Base-by-base conservation (phyloP, 2,113 vertebrate genomes). In the Lamprotornis superbus region DNA sequence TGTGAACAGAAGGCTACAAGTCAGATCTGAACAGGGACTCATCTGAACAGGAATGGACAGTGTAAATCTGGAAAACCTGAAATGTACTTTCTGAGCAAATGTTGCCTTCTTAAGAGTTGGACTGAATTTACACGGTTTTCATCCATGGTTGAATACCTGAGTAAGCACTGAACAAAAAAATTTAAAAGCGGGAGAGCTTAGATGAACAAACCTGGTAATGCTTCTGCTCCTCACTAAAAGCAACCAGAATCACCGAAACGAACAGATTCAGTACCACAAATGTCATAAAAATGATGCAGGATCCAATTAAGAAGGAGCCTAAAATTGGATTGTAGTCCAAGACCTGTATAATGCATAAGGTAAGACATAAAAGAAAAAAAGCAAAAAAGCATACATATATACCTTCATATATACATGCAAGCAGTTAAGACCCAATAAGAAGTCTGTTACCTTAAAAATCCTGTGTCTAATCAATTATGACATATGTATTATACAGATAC, bases 261-360 rank as follows among this genome's bases (percentile, higher is more conserved):
- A 99, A 99, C 49, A 99, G 98, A 97, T 99, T 99, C 89, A 99
- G 95, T 53, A 99, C 99, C 90, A 99, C 99, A 93, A 99, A 99
- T 5, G 99, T 99, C 99, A 99, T 99, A 90, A 99, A 99, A 93
- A 99, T 95, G 9, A 99, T 99, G 96, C 99, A 99, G 87, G 99
- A 99, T 73, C 99, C 99, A 75, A 99, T 98, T 83, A 99, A 97
- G 95, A 99, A 98, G 37, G 98, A 99, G 57, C 99, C 99, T 25
- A 99, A 98, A 49, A 99, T 55, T 24, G 99, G 99, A 93, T 98
- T 99, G 81, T 98, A 98, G 96, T 99, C 98, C 97, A 99, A 96
- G 94, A 99, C 98, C 99, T 99, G 95, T 68, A 53, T 40, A 35
- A 78, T 52, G 79, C 33, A 87, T 44, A 96, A 92, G 92, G 69